A percentile compares a stretch with the other conserved stretches of the same genome.
These are phyloP conservation scores for Chitala chitala DNA, from an alignment of 2,113 vertebrate genomes.

Conservation along the genomic window DNA sequence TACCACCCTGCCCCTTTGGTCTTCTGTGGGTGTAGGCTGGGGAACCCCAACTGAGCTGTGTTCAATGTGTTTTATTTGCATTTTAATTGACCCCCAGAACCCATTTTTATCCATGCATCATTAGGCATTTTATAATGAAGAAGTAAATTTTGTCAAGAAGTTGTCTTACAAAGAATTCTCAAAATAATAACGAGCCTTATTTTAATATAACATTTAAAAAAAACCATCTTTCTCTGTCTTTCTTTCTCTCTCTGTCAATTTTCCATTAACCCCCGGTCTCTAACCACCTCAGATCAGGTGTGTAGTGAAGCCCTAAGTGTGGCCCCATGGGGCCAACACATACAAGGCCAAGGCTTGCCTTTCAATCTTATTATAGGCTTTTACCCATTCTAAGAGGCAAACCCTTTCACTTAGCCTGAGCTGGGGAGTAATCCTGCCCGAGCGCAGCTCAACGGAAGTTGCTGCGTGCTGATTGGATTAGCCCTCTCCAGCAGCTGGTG, in stretches of 20 bases:
- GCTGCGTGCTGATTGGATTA: slow-evolving; percentile 37
- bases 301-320: background rate
- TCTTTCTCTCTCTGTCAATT: too few species aligned
- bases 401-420: slow-evolving; percentile 22
- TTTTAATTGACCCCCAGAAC: background rate
- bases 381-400: background rate
- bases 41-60: too few species aligned
- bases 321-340: background rate
- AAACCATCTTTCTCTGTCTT: too few species aligned
- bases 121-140: too few species aligned
- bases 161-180: too few species aligned
- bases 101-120: background rate
- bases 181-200: too few species aligned
- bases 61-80: background rate
- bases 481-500: slow-evolving; percentile 6
- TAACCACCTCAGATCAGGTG: too few species aligned
- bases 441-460: slow-evolving; percentile 31
- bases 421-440: slow-evolving; percentile 27
- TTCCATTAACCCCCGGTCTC: background rate
- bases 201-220: too few species aligned
- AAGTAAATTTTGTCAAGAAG: too few species aligned
- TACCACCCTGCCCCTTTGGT: too few species aligned
- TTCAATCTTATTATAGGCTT: background rate
- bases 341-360: background rate
- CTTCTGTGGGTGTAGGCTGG: too few species aligned